Percentiles rank a stretch among this genome's conserved stretches.
These are phyloP conservation scores for Strigops habroptila DNA, from an alignment of 2,113 vertebrate species.

Conservation along the genomic window DNA sequence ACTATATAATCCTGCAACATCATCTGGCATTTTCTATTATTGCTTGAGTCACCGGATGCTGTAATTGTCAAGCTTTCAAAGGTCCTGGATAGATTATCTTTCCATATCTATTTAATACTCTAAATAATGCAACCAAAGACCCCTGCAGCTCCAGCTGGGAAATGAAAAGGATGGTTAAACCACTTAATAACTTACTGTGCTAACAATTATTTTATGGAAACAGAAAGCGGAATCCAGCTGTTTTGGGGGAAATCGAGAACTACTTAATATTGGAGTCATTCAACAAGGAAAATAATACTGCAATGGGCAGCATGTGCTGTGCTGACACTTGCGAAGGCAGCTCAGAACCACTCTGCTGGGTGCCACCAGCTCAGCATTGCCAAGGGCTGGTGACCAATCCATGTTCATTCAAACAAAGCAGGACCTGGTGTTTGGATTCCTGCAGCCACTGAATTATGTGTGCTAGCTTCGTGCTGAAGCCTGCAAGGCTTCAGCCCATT, in stretches of 20 bases:
- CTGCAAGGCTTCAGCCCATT: not conserved
- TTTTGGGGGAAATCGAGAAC: not conserved
- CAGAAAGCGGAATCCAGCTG: not conserved
- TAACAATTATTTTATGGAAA: not conserved
- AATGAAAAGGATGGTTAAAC: not conserved
- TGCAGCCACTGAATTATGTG: not conserved
- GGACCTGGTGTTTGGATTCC: not conserved
- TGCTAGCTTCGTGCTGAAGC: not conserved
- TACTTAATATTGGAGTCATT: not conserved
- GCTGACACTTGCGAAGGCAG: not conserved
- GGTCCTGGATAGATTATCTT: not conserved
- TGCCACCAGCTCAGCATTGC: not conserved
- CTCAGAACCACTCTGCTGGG: not conserved
- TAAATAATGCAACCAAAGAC: constrained; percentile 12
- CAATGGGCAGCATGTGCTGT: not conserved
- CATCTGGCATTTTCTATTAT: not conserved
- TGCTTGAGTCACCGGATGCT: not conserved
- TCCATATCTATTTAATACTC: constrained; percentile 19
- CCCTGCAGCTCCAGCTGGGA: not conserved
- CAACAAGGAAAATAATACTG: not conserved
- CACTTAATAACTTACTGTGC: constrained; percentile 16
- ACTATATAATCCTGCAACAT: not conserved
- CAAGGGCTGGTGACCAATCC: not conserved
- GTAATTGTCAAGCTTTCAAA: not conserved
- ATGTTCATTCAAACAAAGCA: not conserved